Evolutionary conservation across 2,797 vertebrate genomes (phyloP).

Genomic region (Sebastes hopkinsi): DNA sequence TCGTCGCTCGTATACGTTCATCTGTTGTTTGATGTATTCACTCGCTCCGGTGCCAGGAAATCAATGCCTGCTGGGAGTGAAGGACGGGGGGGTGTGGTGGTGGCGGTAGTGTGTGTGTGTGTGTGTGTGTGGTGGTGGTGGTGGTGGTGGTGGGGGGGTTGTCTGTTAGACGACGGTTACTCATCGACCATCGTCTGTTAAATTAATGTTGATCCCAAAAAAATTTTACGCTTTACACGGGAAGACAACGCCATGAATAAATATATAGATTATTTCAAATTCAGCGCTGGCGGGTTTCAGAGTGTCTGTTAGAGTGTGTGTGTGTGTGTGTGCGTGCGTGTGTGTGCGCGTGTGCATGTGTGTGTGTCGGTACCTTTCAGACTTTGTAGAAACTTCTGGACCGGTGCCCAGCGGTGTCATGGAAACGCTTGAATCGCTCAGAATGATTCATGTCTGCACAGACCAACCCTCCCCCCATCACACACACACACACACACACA

Average conservation of each 20-base stretch:
- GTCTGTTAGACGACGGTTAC: constrained; percentile 58
- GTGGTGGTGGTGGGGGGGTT: background rate
- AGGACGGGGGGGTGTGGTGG: background rate
- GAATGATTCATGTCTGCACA: constrained; percentile 95
- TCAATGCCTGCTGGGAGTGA: constrained; percentile 67
- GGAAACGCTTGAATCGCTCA: constrained; percentile 97
- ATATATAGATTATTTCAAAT: constrained; percentile 60
- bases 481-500: constrained; percentile 21
- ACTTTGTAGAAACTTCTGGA: constrained; percentile 93
- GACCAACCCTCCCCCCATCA: constrained; percentile 62
- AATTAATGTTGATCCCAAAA: constrained; percentile 67
- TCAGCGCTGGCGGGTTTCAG: constrained; percentile 26
- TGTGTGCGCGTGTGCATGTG: constrained; percentile 4
- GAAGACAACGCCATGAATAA: constrained; percentile 58
- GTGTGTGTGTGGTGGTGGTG: background rate
- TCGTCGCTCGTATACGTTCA: constrained; percentile 67
- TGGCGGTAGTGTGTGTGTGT: background rate
- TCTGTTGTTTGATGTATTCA: constrained; percentile 78
- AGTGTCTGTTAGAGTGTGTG: constrained; percentile 1
- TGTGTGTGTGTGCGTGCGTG: constrained; percentile 21
- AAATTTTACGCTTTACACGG: constrained; percentile 48
- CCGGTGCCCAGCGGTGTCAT: constrained; percentile 96
- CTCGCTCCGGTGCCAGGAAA: constrained; percentile 68
- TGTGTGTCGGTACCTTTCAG: constrained; percentile 86
- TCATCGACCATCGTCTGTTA: constrained; percentile 71